phyloP scores from a whole-genome alignment of 2,888 invertebrate species.

The Drosophila yooni region DNA sequence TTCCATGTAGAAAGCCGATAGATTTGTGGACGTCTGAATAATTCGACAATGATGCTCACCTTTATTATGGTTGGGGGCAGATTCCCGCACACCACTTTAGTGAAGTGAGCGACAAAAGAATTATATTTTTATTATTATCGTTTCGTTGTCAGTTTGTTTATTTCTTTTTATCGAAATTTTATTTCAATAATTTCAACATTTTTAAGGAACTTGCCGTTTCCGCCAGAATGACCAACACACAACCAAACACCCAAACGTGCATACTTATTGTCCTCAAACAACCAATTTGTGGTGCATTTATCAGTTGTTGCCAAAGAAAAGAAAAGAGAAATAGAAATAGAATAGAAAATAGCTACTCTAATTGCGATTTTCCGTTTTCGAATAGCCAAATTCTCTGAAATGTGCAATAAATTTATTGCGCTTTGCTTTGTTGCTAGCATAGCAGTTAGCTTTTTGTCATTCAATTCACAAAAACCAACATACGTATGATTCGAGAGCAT shows the following conservation, averaged over 20 bases:
- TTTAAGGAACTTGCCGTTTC: neutral
- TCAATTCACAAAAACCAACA: neutral
- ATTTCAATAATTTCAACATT: neutral
- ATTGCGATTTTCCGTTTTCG: neutral
- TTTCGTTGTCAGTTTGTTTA: too few relatives aligned
- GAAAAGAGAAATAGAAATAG: neutral
- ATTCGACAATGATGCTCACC: too few relatives aligned
- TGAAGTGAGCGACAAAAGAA: neutral
- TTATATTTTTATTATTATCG: too few relatives aligned
- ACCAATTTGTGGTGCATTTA: neutral
- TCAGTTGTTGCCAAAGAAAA: neutral
- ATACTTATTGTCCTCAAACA: neutral
- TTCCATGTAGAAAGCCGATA: neutral
- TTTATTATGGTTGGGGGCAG: too few relatives aligned
- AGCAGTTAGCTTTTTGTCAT: neutral
- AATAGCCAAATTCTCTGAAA: neutral
- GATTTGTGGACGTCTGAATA: too few relatives aligned
- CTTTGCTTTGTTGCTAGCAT: neutral
- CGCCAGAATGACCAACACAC: neutral
- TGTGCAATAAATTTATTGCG: neutral
- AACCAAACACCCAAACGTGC: neutral
- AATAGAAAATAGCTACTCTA: neutral
- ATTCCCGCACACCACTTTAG: too few relatives aligned
- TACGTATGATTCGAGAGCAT: neutral
- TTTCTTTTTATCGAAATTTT: too few relatives aligned